phyloP scores from a whole-genome alignment of 2,113 vertebrate species.

The Galemys pyrenaicus region DNA sequence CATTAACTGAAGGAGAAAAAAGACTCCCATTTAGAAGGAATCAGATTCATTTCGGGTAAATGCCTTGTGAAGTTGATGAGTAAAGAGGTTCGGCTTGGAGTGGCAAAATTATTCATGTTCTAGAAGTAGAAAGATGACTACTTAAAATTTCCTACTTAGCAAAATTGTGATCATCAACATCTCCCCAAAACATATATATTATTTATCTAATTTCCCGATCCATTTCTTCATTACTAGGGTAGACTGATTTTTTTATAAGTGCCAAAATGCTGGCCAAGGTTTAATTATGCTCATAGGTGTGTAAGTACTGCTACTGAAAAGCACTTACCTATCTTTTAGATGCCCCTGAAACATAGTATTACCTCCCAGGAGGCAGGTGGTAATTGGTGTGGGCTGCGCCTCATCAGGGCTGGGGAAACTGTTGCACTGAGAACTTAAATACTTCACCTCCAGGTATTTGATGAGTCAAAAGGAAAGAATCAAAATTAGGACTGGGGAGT shows the following conservation, averaged over 20 bases:
- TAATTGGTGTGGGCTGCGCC: conserved; percentile 1
- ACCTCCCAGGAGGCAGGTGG: not conserved
- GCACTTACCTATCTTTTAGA: not conserved
- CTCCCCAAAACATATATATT: not conserved
- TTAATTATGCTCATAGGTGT: not conserved
- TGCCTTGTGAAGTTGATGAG: not conserved
- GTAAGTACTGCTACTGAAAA: not conserved
- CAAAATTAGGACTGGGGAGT: not conserved
- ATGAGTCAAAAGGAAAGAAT: conserved; percentile 28
- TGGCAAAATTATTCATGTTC: not conserved
- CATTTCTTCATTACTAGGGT: not conserved
- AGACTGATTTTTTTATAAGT: not conserved
- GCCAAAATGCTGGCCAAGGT: not conserved
- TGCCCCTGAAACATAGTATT: not conserved
- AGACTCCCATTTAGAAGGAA: not conserved
- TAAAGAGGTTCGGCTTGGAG: not conserved
- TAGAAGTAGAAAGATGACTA: not conserved
- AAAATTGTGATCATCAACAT: not conserved
- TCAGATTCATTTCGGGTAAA: not conserved
- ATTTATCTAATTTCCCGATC: not conserved
- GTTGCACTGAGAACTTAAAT: not conserved
- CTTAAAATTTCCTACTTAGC: not conserved
- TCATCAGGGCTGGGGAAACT: not conserved
- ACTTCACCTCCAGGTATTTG: conserved; percentile 34
- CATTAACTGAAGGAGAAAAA: not conserved